Percentiles rank a stretch among this genome's conserved stretches.
phyloP scores from a whole-genome alignment of 2,797 vertebrate species.

The Hydrophis major region DNA sequence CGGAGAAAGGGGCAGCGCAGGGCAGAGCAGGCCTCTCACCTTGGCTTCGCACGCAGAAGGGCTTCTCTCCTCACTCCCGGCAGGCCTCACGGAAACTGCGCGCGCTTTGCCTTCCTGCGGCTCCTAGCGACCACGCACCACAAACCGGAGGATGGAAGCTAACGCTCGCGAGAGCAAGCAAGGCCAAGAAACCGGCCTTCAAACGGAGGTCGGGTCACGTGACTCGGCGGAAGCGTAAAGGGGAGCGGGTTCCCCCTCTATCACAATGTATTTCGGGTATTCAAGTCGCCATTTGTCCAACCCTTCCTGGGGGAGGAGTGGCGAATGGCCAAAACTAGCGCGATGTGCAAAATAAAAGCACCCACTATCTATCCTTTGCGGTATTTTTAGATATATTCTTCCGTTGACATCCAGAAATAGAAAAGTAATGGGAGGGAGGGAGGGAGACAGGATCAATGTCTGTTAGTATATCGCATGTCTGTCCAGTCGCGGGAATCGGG shows the following conservation, averaged over 20 bases:
- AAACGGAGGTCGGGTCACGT: background rate
- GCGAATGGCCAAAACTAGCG: background rate
- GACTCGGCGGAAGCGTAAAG: background rate
- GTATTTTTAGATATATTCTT: background rate
- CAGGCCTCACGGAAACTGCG: constrained; percentile 11
- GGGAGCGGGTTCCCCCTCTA: accelerated
- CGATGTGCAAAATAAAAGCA: background rate
- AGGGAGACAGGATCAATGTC: background rate
- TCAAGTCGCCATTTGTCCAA: no score
- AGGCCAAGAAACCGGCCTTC: no score
- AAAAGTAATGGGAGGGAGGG: background rate
- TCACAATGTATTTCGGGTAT: background rate
- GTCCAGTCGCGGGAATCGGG: background rate
- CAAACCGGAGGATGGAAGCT: background rate
- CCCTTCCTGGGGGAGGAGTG: background rate
- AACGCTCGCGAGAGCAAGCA: constrained; percentile 24
- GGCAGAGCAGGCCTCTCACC: constrained; percentile 9
- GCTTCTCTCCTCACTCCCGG: constrained; percentile 3
- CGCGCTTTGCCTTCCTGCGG: background rate
- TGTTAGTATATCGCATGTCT: no score
- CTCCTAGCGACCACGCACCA: background rate
- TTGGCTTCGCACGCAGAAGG: background rate
- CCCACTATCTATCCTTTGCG: background rate
- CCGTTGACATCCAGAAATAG: background rate
- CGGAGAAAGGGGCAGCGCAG: background rate